These are phyloP conservation scores for Bolinopsis microptera DNA, from an alignment of 37 sponge, comb jelly and placozoan species.

Conservation along the genomic window DNA sequence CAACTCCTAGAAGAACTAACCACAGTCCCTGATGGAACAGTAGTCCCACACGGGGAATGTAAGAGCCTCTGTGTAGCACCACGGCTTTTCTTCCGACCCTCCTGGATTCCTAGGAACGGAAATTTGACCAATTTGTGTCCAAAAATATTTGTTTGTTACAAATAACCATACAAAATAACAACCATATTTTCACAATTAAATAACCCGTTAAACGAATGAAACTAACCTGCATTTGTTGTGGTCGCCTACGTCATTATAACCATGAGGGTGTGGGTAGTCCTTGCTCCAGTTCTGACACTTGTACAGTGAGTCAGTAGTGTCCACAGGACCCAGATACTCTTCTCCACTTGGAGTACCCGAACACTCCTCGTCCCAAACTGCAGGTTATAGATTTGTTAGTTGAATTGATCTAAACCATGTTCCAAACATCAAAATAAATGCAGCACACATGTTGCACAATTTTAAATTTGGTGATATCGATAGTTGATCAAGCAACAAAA, in stretches of 20 bases:
- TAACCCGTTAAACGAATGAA: neutral
- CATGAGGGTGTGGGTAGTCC: conserved; percentile 14
- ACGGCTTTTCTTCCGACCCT: neutral
- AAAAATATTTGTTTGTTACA: too few relatives aligned
- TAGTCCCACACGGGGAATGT: neutral
- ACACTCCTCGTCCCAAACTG: too few relatives aligned
- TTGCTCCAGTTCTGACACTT: neutral
- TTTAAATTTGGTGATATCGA: too few relatives aligned
- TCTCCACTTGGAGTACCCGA: neutral
- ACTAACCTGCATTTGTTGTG: conserved; percentile 25
- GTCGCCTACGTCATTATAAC: neutral
- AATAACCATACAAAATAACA: too few relatives aligned
- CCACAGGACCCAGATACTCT: neutral
- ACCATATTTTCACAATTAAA: neutral
- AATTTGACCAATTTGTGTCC: too few relatives aligned
- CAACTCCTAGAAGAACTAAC: too few relatives aligned
- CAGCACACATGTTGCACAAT: too few relatives aligned
- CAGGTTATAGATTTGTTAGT: too few relatives aligned
- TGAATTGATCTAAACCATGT: too few relatives aligned
- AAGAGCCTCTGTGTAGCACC: neutral
- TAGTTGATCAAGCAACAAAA: too few relatives aligned
- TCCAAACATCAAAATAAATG: too few relatives aligned
- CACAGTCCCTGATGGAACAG: neutral
- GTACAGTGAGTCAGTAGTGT: neutral
- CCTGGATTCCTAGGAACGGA: conserved; percentile 27